Conservation (phyloP, 2,888 invertebrate species). For the Amphiduros pacificus region DNA sequence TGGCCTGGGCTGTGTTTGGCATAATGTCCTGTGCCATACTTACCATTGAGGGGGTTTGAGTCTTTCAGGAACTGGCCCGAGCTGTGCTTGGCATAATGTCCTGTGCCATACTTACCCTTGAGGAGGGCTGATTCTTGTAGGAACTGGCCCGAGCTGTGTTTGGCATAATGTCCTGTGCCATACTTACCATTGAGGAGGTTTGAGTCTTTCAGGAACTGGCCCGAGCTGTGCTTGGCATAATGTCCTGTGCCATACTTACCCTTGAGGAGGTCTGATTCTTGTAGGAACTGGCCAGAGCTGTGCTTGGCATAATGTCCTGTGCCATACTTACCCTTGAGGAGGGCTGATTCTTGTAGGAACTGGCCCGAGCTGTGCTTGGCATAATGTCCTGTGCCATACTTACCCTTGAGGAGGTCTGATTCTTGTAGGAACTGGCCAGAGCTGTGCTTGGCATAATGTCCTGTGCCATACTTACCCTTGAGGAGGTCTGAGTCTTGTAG, state of each 20-base stretch:
- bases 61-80: conserved; percentile 31
- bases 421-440: conserved; percentile 32
- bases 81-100: conserved; percentile 90
- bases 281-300: conserved; percentile 56
- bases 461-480: no score
- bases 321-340: neutral
- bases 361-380: conserved; percentile 70
- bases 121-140: no score
- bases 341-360: neutral
- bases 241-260: conserved; percentile 99
- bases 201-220: conserved; percentile 27
- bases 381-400: conserved; percentile 98
- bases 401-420: no score
- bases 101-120: no score
- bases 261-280: neutral
- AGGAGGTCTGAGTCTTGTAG: no score
- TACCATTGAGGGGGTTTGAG: neutral
- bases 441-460: conserved; percentile 90
- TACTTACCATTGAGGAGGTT: neutral
- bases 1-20: conserved; percentile 70
- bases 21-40: conserved; percentile 93
- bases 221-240: conserved; percentile 78
- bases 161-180: conserved; percentile 97
- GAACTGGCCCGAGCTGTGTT: conserved; percentile 64
- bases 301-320: conserved; percentile 95